Percentiles rank a stretch among this genome's conserved stretches.
These are phyloP conservation scores for Eonycteris spelaea DNA, from an alignment of 2,113 vertebrate species.

Conservation along the genomic window DNA sequence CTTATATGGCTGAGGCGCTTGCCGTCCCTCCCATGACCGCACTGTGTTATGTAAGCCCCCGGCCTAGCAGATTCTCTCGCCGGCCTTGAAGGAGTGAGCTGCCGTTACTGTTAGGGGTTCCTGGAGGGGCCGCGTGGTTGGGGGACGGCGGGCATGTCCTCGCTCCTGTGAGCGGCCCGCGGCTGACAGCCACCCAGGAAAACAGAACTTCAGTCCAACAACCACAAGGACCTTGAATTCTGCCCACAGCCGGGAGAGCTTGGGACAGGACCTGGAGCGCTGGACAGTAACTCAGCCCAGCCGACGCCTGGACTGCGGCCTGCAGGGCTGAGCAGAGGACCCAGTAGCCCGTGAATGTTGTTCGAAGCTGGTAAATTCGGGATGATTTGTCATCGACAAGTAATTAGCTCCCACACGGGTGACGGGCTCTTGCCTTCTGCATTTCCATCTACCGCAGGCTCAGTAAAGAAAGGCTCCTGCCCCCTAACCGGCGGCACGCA, in stretches of 20 bases:
- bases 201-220: background rate
- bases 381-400: fast-evolving
- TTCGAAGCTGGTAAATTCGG: background rate
- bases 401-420: background rate
- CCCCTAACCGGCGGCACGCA: background rate
- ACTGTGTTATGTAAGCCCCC: background rate
- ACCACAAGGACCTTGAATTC: background rate
- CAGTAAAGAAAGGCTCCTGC: background rate
- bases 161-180: background rate
- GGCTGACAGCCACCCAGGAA: background rate
- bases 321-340: background rate
- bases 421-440: background rate
- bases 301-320: background rate
- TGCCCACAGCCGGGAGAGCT: fast-evolving
- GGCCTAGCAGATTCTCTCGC: background rate
- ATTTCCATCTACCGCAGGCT: fast-evolving
- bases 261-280: background rate
- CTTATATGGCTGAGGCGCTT: background rate
- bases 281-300: background rate
- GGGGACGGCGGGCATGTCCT: fast-evolving
- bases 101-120: background rate
- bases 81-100: background rate
- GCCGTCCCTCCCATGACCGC: fast-evolving
- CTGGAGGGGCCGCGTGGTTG: too few species aligned
- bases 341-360: too few species aligned